Evolutionary conservation across 2,113 vertebrate species (phyloP), one percentile per base, ranked within the genome.

Genomic region (Mormyrus lacerda): DNA sequence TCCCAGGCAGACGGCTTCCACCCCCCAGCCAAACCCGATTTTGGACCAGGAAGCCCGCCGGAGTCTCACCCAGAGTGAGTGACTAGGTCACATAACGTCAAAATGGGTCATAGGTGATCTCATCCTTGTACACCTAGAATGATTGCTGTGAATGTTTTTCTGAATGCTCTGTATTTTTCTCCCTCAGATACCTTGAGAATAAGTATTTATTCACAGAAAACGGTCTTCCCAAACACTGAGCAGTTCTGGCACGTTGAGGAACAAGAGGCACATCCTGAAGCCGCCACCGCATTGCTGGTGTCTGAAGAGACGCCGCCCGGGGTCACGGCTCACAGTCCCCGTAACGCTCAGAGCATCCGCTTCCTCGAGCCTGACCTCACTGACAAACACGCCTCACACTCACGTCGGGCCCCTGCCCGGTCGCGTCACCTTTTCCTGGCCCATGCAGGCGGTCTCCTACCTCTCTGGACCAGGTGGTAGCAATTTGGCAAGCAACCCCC

Each of bases 401-500:
- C 61, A 31, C n/a, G 10, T 1, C 2, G 61, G 10, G 61, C 61
- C 61, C n/a, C 61, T 31, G 27, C 10, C 61, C 1, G 58, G 24
- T 27, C 24, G 3, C 58, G 8, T 65, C 58, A 65, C 58, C 58
- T n/a, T n/a, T n/a, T n/a, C 58, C 58, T 31, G 61, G 10, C 61
- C 61, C 82, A 85, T 9, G 0, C 82, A 17, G 6, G 4, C 35
- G 1, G 17, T 61, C n/a, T 39, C 10, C 50, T 39, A 2, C 51
- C 27, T 53, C 88, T 13, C 79, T 50, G 9, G 1, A 79, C 51
- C 88, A 85, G 83, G 88, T 89, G 88, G 76, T 27, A 89, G 39
- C 13, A 47, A 89, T 89, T 89, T 89, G 76, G 51, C 21, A 15
- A 58, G 79, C 51, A 31, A 42, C 44, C n/a, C 44, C 44, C 44